A percentile compares a stretch with the other conserved stretches of the same genome.
These are phyloP conservation scores for Drosophila borealis DNA, from an alignment of 2,888 invertebrate species.

Conservation along the genomic window DNA sequence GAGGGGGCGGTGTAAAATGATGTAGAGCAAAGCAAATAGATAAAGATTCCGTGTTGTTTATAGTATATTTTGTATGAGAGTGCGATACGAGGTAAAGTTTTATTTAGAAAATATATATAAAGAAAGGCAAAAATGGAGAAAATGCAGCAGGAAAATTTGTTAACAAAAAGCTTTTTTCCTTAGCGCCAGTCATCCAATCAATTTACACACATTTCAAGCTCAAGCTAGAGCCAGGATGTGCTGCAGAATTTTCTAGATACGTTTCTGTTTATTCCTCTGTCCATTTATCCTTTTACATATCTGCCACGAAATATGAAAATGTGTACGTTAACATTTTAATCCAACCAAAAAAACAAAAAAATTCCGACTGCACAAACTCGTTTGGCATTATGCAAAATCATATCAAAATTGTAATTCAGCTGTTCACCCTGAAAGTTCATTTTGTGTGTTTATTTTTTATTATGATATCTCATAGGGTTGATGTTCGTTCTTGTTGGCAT, in stretches of 20 bases:
- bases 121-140: no score
- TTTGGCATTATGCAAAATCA: slow-evolving; percentile 57
- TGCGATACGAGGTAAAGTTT: no score
- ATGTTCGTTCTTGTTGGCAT: slow-evolving; percentile 53
- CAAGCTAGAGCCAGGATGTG: neutral
- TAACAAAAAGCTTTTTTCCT: no score
- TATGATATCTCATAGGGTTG: slow-evolving; percentile 17
- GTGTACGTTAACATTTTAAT: slow-evolving; percentile 31
- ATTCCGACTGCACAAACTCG: slow-evolving; percentile 21
- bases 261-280: slow-evolving; percentile 3
- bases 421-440: neutral
- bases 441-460: slow-evolving; percentile 5
- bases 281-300: neutral
- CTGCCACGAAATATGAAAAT: neutral
- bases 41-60: no score
- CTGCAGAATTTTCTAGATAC: neutral
- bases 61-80: no score
- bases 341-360: slow-evolving; percentile 9
- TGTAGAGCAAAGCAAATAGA: no score
- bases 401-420: slow-evolving; percentile 18
- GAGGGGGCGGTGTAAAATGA: no score
- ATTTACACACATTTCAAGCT: neutral
- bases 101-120: no score
- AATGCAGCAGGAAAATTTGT: no score
- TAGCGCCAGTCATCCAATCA: neutral